Percentiles rank a stretch among this genome's conserved stretches.
These are phyloP conservation scores for Nesogale talazaci DNA, from an alignment of 2,113 vertebrate genomes.

Conservation along the genomic window DNA sequence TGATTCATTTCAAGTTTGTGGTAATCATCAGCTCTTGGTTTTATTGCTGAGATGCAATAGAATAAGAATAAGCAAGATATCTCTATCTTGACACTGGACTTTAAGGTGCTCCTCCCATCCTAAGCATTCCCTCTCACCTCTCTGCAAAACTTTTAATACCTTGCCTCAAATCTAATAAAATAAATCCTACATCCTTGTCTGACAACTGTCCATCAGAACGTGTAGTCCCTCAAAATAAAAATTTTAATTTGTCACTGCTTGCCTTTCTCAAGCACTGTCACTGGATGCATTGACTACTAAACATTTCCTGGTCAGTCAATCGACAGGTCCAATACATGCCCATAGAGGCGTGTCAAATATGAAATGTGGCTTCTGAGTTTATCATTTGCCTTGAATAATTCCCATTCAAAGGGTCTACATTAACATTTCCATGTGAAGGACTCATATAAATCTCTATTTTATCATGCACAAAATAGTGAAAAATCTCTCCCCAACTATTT, in stretches of 20 bases:
- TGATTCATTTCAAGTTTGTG: neutral
- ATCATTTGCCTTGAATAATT: neutral
- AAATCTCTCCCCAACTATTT: too few species aligned
- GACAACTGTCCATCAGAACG: neutral
- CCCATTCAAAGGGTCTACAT: too few species aligned
- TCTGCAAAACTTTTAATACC: neutral
- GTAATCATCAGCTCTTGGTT: neutral
- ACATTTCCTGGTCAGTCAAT: neutral
- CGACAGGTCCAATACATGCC: neutral
- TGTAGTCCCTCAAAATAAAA: neutral
- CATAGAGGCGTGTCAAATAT: neutral
- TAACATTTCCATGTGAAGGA: too few species aligned
- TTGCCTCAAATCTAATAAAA: neutral
- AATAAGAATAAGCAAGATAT: neutral
- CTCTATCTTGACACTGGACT: too few species aligned
- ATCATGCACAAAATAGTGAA: too few species aligned
- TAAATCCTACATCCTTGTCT: neutral
- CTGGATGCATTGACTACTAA: neutral
- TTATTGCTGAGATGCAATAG: neutral
- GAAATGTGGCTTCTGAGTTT: neutral
- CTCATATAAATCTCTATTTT: too few species aligned
- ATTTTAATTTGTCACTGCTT: neutral
- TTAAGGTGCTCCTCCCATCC: neutral
- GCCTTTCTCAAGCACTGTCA: neutral
- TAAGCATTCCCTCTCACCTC: neutral